Conservation (phyloP, 2,888 invertebrate genomes). For the Elaeidobius kamerunicus region DNA sequence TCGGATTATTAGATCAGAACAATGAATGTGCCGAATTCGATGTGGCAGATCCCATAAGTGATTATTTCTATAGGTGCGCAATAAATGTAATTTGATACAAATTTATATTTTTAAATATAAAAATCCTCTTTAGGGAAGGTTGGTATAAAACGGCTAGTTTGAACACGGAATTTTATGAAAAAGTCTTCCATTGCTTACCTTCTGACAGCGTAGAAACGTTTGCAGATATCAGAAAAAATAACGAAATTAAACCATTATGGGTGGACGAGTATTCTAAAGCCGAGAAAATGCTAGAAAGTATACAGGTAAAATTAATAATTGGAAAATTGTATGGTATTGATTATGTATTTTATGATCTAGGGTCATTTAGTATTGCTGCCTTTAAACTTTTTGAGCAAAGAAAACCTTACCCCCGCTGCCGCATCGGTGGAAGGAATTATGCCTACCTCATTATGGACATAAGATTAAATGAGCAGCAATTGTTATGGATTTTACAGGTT, state of each 20-base stretch:
- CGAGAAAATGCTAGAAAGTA: constrained; percentile 66
- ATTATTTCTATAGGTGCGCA: constrained; percentile 71
- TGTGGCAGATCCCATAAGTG: constrained; percentile 76
- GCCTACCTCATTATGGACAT: constrained; percentile 92
- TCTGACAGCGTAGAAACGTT: constrained; percentile 79
- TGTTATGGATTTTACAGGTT: no score
- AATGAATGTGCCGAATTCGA: constrained; percentile 51
- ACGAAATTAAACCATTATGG: constrained; percentile 70
- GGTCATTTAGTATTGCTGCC: constrained; percentile 90
- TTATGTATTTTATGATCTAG: constrained; percentile 48
- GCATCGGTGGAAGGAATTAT: constrained; percentile 88
- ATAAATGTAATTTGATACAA: background rate
- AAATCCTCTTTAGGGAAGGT: constrained; percentile 39
- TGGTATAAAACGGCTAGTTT: constrained; percentile 78
- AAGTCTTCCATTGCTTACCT: constrained; percentile 89
- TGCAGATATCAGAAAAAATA: constrained; percentile 70
- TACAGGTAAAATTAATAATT: constrained; percentile 56
- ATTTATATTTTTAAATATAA: background rate
- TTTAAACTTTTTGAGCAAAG: constrained; percentile 82
- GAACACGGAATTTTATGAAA: constrained; percentile 88
- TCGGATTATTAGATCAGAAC: constrained; percentile 61
- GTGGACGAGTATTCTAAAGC: constrained; percentile 71
- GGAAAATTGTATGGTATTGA: background rate
- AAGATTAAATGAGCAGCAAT: no score
- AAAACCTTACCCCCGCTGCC: constrained; percentile 78